Percentiles rank a stretch among this genome's conserved stretches.
Conservation (phyloP, 2,113 vertebrate species). For the Hippocampus barbouri region DNA sequence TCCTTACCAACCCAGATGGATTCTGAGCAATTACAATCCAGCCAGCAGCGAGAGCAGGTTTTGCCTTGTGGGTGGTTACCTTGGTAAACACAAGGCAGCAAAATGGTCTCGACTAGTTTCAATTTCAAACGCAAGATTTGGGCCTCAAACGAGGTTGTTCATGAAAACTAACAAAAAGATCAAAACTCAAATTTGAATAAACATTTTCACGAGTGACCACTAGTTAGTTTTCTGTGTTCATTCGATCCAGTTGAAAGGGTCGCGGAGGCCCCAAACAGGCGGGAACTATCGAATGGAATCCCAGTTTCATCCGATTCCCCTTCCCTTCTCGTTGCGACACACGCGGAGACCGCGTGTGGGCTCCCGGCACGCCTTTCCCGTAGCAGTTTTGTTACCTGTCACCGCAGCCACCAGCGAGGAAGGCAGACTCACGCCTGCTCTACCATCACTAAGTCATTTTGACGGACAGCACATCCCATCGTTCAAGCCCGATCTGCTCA, state of each 20-base stretch:
- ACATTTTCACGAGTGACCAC: neutral
- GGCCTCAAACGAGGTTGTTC: neutral
- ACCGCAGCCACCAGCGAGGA: conserved; percentile 37
- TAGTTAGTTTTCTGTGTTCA: neutral
- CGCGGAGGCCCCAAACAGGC: neutral
- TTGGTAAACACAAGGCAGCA: neutral
- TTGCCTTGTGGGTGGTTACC: neutral
- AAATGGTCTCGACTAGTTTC: neutral
- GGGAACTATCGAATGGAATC: neutral
- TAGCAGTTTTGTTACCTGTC: conserved; percentile 62
- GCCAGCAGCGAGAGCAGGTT: neutral
- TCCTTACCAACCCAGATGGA: neutral
- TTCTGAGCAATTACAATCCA: neutral
- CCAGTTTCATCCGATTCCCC: neutral
- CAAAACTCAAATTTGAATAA: too few relatives aligned
- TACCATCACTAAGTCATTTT: conserved; percentile 55
- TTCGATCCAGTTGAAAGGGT: neutral
- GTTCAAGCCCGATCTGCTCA: conserved; percentile 35
- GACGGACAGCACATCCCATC: conserved; percentile 45
- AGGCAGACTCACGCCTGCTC: conserved; percentile 33
- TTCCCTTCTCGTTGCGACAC: conserved; percentile 11
- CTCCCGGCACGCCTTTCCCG: conserved; percentile 17
- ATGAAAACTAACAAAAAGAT: neutral
- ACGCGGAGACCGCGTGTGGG: conserved; percentile 1
- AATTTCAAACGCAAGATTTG: neutral